Evolutionary conservation across 2,113 vertebrate species (phyloP), one percentile per base, ranked within the genome.

Genomic region (Grallaria varia): DNA sequence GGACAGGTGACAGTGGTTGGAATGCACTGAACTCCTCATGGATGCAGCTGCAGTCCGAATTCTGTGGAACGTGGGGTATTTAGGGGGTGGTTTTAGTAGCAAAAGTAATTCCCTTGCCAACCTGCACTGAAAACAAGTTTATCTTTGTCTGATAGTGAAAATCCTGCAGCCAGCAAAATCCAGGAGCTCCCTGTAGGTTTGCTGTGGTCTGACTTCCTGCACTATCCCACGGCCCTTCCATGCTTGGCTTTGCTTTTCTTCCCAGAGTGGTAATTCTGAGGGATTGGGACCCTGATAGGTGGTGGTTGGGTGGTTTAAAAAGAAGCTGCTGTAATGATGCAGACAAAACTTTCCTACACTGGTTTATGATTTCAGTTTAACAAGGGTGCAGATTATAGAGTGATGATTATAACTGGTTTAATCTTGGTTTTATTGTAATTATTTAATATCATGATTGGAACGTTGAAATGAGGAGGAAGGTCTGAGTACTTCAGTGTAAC

Each of bases 111-210:
- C 81, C 77, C 39, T 80, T 90, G 91, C 93, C 83, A 94, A 17
- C 89, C 90, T 95, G 93, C 87, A 75, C 64, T 74, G 64, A 80
- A 39, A 63, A 85, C 45, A 44, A n/a, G 24, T 58, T 31, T 84
- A 10, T 56, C 44, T 95, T 82, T 96, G 93, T 91, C 83, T 96
- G 64, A 79, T n/a, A 42, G 94, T 75, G 93, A 58, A 84, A 87
- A 92, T 73, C 85, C 80, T 50, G 56, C 74, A 87, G 74, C 45
- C 69, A 88, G 76, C 44, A 47, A 80, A 90, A 59, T 15, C n/a
- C 5, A 10, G 83, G 84, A 96, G 67, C 62, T 78, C 45, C 56
- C 53, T 55, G 55, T 80, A 64, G 49, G 64, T 85, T 71, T 90
- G 82, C 89, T 76, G 84, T 60, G 75, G 42, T 53, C 84, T 91